Evolutionary conservation across 2,113 vertebrate genomes (phyloP), one percentile per base, ranked within the genome.

Genomic region (Corydoras maculifer): DNA sequence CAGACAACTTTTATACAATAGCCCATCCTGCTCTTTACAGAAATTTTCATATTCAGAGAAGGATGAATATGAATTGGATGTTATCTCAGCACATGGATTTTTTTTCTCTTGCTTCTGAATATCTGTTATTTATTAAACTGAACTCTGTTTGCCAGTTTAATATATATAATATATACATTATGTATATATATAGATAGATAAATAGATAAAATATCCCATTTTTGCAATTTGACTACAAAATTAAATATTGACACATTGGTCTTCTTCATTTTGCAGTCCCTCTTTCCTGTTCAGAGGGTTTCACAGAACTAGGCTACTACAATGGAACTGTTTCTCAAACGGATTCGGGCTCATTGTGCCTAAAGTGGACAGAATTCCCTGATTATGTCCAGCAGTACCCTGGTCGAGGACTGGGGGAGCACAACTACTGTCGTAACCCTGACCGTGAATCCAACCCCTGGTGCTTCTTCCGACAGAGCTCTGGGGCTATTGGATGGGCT

Each of bases 311-410:
- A 29, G 92, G 93, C 0, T 94, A 95, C 73, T 96, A 94, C 85
- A 94, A 91, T 0, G 93, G 93, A 73, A 91, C 91, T 0, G 89
- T 94, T 80, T 88, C 92, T 0, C 85, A 92, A 86, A 96, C 94
- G 0, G 88, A 91, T 82, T 88, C 91, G 0, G 93, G 94, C 8
- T 88, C 87, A 69, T 83, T 85, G 49, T 96, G 94, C 77, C 87
- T 96, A 81, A 92, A 75, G 74, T 96, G 94, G 94, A 86, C 90
- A 0, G 91, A 94, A 75, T 96, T 95, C 73, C 93, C 94, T 0
- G 93, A 96, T 83, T 96, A 95, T 0, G 83, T 94, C 4, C 90
- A 91, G 88, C 94, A 94, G 84, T 95, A 95, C 77, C 94, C 93
- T 9, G 90, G 89, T n/a, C 85, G 87, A 14, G 93, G 93, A 11